Evolutionary conservation across 2,113 vertebrate species (phyloP).

Genomic region (human (Homo sapiens)): DNA sequence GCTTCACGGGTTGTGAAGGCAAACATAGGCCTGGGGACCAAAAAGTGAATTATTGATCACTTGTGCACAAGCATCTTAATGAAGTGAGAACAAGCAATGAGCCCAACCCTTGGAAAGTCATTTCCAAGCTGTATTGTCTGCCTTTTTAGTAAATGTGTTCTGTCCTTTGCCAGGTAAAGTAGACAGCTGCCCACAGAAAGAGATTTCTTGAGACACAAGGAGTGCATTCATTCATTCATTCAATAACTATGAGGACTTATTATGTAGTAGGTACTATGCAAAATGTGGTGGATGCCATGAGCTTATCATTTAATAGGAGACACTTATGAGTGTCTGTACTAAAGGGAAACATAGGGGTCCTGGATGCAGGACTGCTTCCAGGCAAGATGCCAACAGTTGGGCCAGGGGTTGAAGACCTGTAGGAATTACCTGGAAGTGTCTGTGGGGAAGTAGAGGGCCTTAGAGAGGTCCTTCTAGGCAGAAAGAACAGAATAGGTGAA

Average conservation of each 20-base stretch:
- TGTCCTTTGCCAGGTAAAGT: background rate
- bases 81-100: constrained; percentile 26
- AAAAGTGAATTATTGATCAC: constrained; percentile 43
- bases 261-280: background rate
- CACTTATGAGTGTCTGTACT: background rate
- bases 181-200: background rate
- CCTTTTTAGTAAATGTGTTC: constrained; percentile 24
- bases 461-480: background rate
- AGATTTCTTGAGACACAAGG: background rate
- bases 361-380: background rate
- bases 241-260: background rate
- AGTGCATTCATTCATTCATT: background rate
- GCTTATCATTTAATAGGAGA: background rate
- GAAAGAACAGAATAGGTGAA: background rate
- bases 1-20: background rate
- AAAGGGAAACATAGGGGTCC: background rate
- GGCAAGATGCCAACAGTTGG: background rate
- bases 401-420: background rate
- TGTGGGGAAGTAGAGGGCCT: background rate
- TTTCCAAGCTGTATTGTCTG: constrained; percentile 35
- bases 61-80: constrained; percentile 12
- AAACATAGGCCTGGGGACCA: background rate
- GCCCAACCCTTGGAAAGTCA: background rate
- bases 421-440: background rate
- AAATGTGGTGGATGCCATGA: background rate